Evolutionary conservation across 2,797 vertebrate species (phyloP).

Genomic region (Rhadinocentrus ornatus): DNA sequence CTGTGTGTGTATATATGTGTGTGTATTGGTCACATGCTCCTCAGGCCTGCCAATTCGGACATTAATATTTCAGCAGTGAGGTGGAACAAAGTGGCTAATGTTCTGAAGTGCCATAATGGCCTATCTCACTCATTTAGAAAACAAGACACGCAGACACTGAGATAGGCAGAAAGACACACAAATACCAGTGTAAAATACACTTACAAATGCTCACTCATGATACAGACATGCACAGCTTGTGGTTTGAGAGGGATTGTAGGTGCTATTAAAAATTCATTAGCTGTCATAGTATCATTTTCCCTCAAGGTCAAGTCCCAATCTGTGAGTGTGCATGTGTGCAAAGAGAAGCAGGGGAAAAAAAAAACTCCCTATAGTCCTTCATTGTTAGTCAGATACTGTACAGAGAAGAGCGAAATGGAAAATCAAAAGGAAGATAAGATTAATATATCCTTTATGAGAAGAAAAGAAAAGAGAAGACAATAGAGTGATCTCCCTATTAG

Average conservation of each 20-base stretch:
- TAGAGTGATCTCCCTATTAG: constrained; percentile 1
- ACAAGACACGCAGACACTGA: constrained; percentile 48
- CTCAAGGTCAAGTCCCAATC: constrained; percentile 76
- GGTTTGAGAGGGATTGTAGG: constrained; percentile 67
- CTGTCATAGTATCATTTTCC: constrained; percentile 75
- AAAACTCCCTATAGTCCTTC: constrained; percentile 58
- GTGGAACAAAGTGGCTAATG: constrained; percentile 67
- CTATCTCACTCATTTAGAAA: constrained; percentile 62
- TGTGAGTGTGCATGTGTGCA: constrained; percentile 47
- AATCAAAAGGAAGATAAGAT: constrained; percentile 26
- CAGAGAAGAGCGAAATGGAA: constrained; percentile 30
- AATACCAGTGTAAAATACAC: constrained; percentile 41
- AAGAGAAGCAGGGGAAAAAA: constrained; percentile 38
- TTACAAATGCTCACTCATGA: constrained; percentile 45
- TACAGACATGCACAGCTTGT: constrained; percentile 58
- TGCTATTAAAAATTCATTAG: constrained; percentile 84
- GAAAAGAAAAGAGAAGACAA: not conserved
- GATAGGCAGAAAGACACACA: constrained; percentile 52
- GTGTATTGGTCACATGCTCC: constrained; percentile 12
- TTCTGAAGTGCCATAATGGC: constrained; percentile 65
- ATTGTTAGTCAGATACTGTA: constrained; percentile 52
- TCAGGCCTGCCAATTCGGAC: constrained; percentile 48
- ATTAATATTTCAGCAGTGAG: constrained; percentile 74
- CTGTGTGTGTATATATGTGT: not conserved
- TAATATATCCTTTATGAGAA: constrained; percentile 18